These are phyloP conservation scores for Coleophora flavipennella DNA, from an alignment of 2,888 invertebrate species.

Conservation along the genomic window DNA sequence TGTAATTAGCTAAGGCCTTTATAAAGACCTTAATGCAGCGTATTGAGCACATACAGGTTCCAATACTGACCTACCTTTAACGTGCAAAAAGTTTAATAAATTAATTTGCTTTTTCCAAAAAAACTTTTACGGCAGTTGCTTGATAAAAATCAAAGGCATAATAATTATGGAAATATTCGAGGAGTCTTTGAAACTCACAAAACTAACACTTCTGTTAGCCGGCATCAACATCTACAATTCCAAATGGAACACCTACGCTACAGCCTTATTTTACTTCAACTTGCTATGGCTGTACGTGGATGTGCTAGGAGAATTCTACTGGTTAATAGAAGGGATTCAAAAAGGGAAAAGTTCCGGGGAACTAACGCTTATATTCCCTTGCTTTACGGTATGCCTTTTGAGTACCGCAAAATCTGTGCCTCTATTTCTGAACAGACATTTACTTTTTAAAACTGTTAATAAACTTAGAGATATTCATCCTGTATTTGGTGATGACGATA, in stretches of 20 bases:
- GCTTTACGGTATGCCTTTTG: slow-evolving; percentile 33
- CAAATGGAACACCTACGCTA: slow-evolving; percentile 11
- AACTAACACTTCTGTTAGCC: slow-evolving; percentile 27
- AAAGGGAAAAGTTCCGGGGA: slow-evolving; percentile 33
- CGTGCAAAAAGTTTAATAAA: no score
- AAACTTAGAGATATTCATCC: slow-evolving; percentile 37
- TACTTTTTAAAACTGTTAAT: slow-evolving; percentile 22
- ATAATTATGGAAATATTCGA: slow-evolving; percentile 8
- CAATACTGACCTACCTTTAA: no score
- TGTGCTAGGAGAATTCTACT: slow-evolving; percentile 34
- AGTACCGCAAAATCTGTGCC: slow-evolving; percentile 31
- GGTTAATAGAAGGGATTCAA: slow-evolving; percentile 33
- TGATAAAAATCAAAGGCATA: no score
- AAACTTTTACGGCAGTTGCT: no score
- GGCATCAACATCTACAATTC: slow-evolving; percentile 28
- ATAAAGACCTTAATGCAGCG: no score
- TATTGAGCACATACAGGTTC: no score
- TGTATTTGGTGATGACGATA: slow-evolving; percentile 10
- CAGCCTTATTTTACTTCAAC: slow-evolving; percentile 30
- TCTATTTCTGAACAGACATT: slow-evolving; percentile 27
- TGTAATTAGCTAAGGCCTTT: no score
- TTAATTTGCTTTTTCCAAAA: no score
- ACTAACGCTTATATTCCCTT: slow-evolving; percentile 35
- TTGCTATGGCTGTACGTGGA: slow-evolving; percentile 31
- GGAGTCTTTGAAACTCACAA: slow-evolving; percentile 19